These are phyloP conservation scores for Brotula barbata DNA, from an alignment of 2,797 vertebrate species.

Conservation along the genomic window DNA sequence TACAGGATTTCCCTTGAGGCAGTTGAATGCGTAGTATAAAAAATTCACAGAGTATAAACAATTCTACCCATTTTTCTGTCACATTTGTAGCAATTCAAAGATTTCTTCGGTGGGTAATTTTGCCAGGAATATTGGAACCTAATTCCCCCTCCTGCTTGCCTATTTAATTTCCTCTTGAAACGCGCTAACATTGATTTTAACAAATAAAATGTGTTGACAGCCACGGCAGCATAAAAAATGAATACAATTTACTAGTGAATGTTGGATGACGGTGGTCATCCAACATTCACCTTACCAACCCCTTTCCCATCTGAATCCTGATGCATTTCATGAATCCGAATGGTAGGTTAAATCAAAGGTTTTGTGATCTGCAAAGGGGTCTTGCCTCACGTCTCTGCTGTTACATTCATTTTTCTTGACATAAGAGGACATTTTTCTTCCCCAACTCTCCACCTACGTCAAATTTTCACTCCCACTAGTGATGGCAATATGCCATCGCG, in stretches of 20 bases:
- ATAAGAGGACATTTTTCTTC: slow-evolving; percentile 9
- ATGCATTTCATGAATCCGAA: slow-evolving; percentile 3
- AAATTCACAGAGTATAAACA: slow-evolving; percentile 41
- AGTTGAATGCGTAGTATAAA: slow-evolving; percentile 48
- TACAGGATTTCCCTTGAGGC: slow-evolving; percentile 35
- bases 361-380: slow-evolving; percentile 17
- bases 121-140: slow-evolving; percentile 21
- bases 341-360: slow-evolving; percentile 11
- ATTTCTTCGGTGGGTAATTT: slow-evolving; percentile 19
- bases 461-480: slow-evolving; percentile 36
- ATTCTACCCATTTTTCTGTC: slow-evolving; percentile 56
- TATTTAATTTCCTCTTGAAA: slow-evolving; percentile 2
- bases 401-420: slow-evolving; percentile 35
- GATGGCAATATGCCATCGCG: slow-evolving; percentile 52
- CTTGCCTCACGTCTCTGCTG: slow-evolving; percentile 33
- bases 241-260: no score
- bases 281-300: no score
- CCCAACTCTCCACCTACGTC: slow-evolving; percentile 44
- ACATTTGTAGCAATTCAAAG: slow-evolving; percentile 12
- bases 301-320: not conserved
- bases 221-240: not conserved
- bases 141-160: slow-evolving; percentile 11
- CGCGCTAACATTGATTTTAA: not conserved
- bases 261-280: no score
- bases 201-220: not conserved